Percentiles rank a stretch among this genome's conserved stretches.
Conservation (phyloP, 2,113 vertebrate genomes). For the Pontoporia blainvillei region DNA sequence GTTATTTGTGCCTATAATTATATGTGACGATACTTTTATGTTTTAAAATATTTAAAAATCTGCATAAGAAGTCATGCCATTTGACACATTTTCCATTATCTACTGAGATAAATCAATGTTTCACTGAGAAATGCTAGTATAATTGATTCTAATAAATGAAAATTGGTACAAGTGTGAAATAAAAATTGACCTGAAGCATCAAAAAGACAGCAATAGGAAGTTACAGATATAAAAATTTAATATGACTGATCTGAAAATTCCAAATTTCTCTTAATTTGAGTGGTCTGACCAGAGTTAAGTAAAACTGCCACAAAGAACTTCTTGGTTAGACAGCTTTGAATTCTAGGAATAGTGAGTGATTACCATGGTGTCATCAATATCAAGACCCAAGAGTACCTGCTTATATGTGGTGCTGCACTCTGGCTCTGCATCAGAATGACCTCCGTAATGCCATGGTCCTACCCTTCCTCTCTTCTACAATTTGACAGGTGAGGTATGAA, state of each 20-base stretch:
- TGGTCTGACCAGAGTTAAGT: background rate
- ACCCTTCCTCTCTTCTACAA: background rate
- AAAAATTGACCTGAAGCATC: background rate
- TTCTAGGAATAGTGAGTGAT: background rate
- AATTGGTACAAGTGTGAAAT: background rate
- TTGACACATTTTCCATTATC: background rate
- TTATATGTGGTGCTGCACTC: background rate
- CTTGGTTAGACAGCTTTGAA: background rate
- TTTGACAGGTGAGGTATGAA: background rate
- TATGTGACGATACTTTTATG: background rate
- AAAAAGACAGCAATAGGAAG: background rate
- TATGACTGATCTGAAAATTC: background rate
- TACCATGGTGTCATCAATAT: background rate
- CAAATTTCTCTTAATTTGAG: background rate
- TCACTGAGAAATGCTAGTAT: background rate
- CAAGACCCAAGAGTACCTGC: background rate
- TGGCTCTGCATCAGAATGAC: background rate
- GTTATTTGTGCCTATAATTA: conserved; percentile 1
- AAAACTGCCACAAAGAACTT: background rate
- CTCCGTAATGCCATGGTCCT: background rate
- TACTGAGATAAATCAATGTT: conserved; percentile 14
- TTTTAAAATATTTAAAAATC: background rate
- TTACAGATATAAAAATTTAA: background rate
- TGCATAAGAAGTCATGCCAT: background rate
- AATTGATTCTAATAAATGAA: conserved; percentile 21